Base-by-base conservation (phyloP, 2,888 invertebrate genomes). In the Zygaena filipendulae region DNA sequence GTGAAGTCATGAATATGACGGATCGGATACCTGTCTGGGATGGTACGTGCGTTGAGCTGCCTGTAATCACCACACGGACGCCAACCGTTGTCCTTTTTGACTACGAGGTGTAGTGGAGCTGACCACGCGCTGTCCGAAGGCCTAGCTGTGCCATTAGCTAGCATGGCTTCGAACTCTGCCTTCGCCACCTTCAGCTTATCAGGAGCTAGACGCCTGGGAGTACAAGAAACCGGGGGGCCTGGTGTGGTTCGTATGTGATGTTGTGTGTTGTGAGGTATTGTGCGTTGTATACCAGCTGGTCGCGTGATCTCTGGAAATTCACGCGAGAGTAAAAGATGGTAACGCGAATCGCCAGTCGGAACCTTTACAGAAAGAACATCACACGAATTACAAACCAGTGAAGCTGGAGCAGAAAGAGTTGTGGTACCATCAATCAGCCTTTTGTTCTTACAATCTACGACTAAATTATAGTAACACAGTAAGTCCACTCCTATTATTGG, bases 401-500 rank as follows among this genome's bases (percentile, higher is more conserved):
- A 21, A 8, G 28, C 29, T 7, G 13, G 3, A 13, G 33, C 12
- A 5, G 14, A 14, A 7, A 31, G 8, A 1, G 27, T 13, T 8
- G 37, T 37, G 2, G 25, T 13, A 25, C 22, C 25, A 11, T 34
- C 37, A 2, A 46, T 12, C 1, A 57, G 23, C 2, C 38, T 29
- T 2, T 29, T 26, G 14, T 46, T 38, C 3, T 33, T 27, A 2
- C 46, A 10, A 21, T 56, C 52, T 1, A 50, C 47, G 1, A 58
- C 28, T 1, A 59, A 32, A 7, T 38, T 36, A 27, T 38, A 55
- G 21, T 42, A 35, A 0, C 22, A 22, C 7, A 57, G 28, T 26
- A 59, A 54, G 33, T 54, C 51, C 3, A 42, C 50, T 1, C 52
- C 49, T n/a, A 57, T 52, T 7, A 58, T 56, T 1, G 56, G 47